Evolutionary conservation across 2,797 vertebrate species (phyloP), one percentile per base, ranked within the genome.

Genomic region (Botia kubotai): DNA sequence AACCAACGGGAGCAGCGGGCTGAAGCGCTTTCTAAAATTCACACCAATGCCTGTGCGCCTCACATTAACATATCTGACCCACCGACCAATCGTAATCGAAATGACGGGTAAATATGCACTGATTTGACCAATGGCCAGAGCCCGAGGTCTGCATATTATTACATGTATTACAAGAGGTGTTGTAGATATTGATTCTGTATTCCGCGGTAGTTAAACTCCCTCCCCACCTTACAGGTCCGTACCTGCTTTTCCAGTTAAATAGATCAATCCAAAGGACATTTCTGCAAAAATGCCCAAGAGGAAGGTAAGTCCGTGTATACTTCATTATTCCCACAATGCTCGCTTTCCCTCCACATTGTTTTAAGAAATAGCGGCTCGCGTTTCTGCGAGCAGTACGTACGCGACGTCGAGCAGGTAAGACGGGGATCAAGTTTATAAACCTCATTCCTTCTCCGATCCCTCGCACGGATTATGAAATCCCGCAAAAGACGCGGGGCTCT

Each of bases 101-200:
- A 75, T 39, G 67, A 77, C 78, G 85, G 58, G 86, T 75, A 69
- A 83, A 88, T 88, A 82, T 76, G 83, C 46, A 86, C 67, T 39
- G 36, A 74, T 69, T 62, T 69, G 75, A 7, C 94, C 94, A 93
- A 95, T 95, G 83, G 88, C 39, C 4, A 82, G 6, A 52, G 63
- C 82, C 83, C 89, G 89, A 89, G 92, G 91, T 90, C 91, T 92
- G 93, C 93, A 94, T 95, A 93, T 93, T 87, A 94, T 95, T 94
- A 95, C 94, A 87, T 89, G 23, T 88, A 94, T 94, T 92, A 94
- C 90, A 90, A 88, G 91, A 94, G 93, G 94, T 94, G 93, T 33
- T 92, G 83, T 92, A 93, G 93, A 93, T 94, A 94, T 95, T 91
- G 94, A 94, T 94, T 93, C 93, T 75, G 90, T 93, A 87, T 93